Conservation (phyloP, 2,888 invertebrate species). For the Arctia plantaginis region DNA sequence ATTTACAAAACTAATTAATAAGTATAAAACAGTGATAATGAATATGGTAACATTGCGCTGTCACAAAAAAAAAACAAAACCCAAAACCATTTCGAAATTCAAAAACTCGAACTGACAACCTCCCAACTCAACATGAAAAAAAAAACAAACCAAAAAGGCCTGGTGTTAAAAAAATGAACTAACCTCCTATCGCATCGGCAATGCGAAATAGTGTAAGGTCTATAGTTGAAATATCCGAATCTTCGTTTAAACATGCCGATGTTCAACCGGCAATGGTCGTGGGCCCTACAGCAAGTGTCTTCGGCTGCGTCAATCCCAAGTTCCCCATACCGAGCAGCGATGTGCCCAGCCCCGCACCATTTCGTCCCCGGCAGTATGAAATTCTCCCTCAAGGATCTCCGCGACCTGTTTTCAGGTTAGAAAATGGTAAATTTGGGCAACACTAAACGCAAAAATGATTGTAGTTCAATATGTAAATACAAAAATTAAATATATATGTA, state of each 20-base stretch:
- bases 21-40: neutral
- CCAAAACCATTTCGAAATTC: conserved; percentile 19
- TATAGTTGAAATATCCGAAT: conserved; percentile 89
- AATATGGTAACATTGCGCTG: neutral
- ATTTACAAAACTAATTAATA: neutral
- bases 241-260: conserved; percentile 88
- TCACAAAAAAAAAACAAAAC: conserved; percentile 2
- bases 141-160: conserved; percentile 34
- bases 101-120: conserved; percentile 15
- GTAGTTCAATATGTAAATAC: no score
- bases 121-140: conserved; percentile 21
- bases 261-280: conserved; percentile 90
- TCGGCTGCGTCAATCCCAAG: conserved; percentile 84
- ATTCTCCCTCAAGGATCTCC: conserved; percentile 82
- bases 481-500: neutral
- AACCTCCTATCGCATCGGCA: conserved; percentile 93
- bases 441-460: conserved; percentile 1
- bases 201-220: conserved; percentile 91
- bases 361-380: conserved; percentile 89
- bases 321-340: conserved; percentile 87
- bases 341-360: conserved; percentile 90
- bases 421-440: conserved; percentile 1
- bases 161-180: conserved; percentile 62
- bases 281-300: conserved; percentile 91
- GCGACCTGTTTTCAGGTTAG: conserved; percentile 69